phyloP scores from a whole-genome alignment of 2,797 vertebrate genomes.

The Macropus fuliginosus region DNA sequence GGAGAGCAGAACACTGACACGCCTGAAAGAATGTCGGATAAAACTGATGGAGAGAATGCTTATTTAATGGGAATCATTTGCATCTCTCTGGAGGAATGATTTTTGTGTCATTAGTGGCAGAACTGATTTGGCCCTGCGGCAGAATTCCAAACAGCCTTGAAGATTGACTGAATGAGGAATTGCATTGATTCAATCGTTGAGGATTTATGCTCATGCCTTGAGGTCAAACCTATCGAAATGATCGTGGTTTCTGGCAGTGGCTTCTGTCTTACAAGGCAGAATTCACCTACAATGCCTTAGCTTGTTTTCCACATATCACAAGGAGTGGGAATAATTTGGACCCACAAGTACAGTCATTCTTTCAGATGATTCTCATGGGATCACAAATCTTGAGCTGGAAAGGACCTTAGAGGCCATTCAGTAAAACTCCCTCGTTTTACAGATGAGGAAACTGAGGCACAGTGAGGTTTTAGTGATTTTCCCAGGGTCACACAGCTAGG shows the following conservation, averaged over 20 bases:
- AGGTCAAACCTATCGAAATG: neutral
- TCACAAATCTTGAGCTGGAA: neutral
- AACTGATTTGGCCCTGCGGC: neutral
- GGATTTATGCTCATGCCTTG: conserved; percentile 13
- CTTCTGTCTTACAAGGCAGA: neutral
- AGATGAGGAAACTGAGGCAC: neutral
- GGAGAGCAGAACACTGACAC: neutral
- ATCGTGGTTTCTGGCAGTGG: neutral
- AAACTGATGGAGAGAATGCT: conserved; percentile 4
- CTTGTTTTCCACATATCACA: neutral
- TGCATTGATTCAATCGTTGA: conserved; percentile 8
- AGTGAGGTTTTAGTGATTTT: neutral
- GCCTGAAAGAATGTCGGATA: neutral
- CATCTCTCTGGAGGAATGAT: conserved; percentile 8
- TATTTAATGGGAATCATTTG: conserved; percentile 23
- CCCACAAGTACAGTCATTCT: neutral
- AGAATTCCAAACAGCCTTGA: conserved; percentile 20
- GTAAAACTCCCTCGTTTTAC: neutral
- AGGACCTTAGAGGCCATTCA: neutral
- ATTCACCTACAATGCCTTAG: neutral
- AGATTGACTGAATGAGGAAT: conserved; percentile 17
- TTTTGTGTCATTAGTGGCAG: conserved; percentile 15
- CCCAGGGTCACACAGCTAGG: neutral
- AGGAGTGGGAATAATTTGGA: neutral
- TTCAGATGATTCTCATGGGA: neutral